phyloP scores from a whole-genome alignment of 2,797 vertebrate genomes.

The Sphaeramia orbicularis region DNA sequence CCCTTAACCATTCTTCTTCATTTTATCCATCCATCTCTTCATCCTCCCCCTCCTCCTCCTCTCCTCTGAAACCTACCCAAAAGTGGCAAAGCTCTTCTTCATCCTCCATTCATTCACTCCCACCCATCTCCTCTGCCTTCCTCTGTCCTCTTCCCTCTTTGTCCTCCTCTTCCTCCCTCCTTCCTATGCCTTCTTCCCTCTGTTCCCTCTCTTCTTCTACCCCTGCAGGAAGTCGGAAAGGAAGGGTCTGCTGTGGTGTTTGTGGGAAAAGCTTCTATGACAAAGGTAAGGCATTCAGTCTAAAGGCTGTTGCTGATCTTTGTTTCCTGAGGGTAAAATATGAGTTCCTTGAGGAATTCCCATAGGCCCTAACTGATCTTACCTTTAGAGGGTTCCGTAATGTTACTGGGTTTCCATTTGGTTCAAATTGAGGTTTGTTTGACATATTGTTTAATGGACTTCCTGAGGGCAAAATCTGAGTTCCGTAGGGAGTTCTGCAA shows the following conservation, averaged over 20 bases:
- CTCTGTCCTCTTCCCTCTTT: background rate
- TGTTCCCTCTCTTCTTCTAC: constrained; percentile 79
- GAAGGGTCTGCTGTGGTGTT: constrained; percentile 91
- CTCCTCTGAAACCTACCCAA: constrained; percentile 9
- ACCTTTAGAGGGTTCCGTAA: background rate
- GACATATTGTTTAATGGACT: too few relatives aligned
- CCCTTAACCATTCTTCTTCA: constrained; percentile 3
- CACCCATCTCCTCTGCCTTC: constrained; percentile 69
- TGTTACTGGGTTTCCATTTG: background rate
- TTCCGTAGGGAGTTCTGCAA: background rate
- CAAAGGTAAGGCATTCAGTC: constrained; percentile 82
- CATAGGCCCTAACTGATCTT: too few relatives aligned
- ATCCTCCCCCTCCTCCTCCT: constrained; percentile 7
- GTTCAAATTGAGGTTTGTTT: too few relatives aligned
- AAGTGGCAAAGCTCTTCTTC: constrained; percentile 7
- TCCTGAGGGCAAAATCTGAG: too few relatives aligned
- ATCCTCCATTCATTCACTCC: constrained; percentile 44
- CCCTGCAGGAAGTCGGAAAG: constrained; percentile 83
- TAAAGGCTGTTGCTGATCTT: too few relatives aligned
- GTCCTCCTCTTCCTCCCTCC: constrained; percentile 59
- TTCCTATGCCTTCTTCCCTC: constrained; percentile 79
- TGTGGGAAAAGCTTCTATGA: constrained; percentile 98
- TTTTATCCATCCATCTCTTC: background rate
- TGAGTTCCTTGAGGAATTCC: too few relatives aligned
- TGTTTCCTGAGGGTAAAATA: too few relatives aligned